Evolutionary conservation across 2,113 vertebrate species (phyloP).

Genomic region (Aplodontia rufa): DNA sequence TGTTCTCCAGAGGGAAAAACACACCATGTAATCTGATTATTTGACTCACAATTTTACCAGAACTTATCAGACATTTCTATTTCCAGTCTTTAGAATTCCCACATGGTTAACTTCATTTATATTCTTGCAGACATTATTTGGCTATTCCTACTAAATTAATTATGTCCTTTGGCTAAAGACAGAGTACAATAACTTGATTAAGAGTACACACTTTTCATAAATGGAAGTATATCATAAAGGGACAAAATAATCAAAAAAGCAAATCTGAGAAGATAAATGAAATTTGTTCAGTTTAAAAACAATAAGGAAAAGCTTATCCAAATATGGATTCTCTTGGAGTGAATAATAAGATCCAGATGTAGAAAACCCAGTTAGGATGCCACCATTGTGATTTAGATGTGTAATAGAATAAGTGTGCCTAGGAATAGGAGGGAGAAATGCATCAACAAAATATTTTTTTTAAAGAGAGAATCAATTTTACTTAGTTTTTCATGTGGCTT

Average conservation of each 20-base stretch:
- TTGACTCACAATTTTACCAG: neutral
- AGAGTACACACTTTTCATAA: neutral
- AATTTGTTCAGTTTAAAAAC: neutral
- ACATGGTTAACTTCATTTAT: neutral
- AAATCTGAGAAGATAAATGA: neutral
- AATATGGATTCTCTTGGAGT: neutral
- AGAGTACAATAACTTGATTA: no score
- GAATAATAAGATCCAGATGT: neutral
- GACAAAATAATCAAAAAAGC: constrained; percentile 2
- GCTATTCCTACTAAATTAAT: neutral
- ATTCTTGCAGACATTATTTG: neutral
- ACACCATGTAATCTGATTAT: neutral
- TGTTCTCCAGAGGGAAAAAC: neutral
- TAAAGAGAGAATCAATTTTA: no score
- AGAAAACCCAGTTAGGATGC: neutral
- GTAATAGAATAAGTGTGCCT: neutral
- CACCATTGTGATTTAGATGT: neutral
- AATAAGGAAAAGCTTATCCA: neutral
- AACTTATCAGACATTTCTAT: neutral
- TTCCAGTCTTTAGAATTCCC: neutral
- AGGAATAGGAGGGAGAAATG: neutral
- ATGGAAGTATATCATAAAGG: neutral
- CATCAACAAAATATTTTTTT: neutral
- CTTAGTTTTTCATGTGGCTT: no score
- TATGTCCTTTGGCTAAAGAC: neutral